Evolutionary conservation across 2,888 invertebrate species (phyloP), one percentile per base, ranked within the genome.

Genomic region (Schrankia costaestrigalis): DNA sequence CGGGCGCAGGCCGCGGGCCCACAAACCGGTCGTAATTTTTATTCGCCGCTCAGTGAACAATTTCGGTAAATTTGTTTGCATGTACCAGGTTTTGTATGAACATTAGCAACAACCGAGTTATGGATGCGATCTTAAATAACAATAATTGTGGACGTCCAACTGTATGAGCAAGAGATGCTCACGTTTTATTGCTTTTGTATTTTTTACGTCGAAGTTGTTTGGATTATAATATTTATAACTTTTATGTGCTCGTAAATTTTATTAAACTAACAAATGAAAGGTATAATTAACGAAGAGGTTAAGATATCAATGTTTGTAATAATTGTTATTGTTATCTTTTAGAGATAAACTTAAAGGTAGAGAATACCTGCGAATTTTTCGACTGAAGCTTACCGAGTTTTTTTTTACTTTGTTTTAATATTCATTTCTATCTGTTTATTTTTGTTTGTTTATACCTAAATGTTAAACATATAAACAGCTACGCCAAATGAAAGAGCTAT

Each of bases 31-130:
- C 75, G 69, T 80, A 73, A 79, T 81, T 79, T 79, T 71, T 73
- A 73, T 72, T 71, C 67, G 67, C 66, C 71, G 70, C 59, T 64
- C 56, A 71, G 71, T 53, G 74, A 78, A 78, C 78, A 71, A 82
- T 82, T 82, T 83, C 60, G 80, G 76, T 80, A 80, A 84, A 85
- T 83, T 82, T 83, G 84, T 84, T 83, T 82, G 80, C 78, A 75
- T 76, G 78, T 75, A 68, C 63, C 63, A 53, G 63, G 71, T 76
- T 77, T 77, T 75, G 76, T 78, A 74, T 75, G 70, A 68, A 63
- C 73, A 78, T 81, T 80, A 81, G 77, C 71, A 63, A 69, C 64
- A 58, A 48, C 46, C 51, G 62, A 69, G 69, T 78, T 78, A 78
- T 76, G 73, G 62, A 72, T 71, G 71, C 59, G 64, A 67, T 70